These are phyloP conservation scores for Spizella passerina DNA, from an alignment of 2,797 vertebrate genomes.

Conservation along the genomic window DNA sequence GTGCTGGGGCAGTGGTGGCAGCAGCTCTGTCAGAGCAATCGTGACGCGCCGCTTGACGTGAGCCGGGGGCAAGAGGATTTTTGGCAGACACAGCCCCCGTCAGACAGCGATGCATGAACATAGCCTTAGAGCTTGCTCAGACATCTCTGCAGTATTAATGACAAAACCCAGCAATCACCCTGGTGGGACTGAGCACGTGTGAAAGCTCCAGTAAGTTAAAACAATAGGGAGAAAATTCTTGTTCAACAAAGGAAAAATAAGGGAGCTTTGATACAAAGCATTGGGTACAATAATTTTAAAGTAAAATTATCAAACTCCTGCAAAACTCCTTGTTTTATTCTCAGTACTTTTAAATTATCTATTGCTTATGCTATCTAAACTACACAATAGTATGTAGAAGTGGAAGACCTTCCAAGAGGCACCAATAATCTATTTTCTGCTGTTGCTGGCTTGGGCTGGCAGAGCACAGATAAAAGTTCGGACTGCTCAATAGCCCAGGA, in stretches of 20 bases:
- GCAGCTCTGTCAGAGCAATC: background rate
- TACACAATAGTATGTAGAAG: background rate
- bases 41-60: background rate
- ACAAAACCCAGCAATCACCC: background rate
- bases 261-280: background rate
- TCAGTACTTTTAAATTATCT: background rate
- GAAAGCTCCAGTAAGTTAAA: background rate
- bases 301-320: background rate
- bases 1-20: background rate
- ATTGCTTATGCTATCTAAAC: background rate
- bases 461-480: background rate
- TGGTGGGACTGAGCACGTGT: background rate
- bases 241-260: background rate
- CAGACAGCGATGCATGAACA: conserved; percentile 14
- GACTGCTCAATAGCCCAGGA: background rate
- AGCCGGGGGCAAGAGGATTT: background rate
- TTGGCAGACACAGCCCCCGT: background rate
- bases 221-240: background rate
- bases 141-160: conserved; percentile 8
- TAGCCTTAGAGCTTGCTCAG: conserved; percentile 13
- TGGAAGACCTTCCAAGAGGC: background rate
- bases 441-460: background rate
- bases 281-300: background rate
- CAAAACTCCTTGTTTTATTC: background rate
- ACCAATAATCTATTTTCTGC: background rate